Percentiles rank a stretch among this genome's conserved stretches.
Conservation (phyloP, 2,797 vertebrate genomes). For the Erpetoichthys calabaricus region DNA sequence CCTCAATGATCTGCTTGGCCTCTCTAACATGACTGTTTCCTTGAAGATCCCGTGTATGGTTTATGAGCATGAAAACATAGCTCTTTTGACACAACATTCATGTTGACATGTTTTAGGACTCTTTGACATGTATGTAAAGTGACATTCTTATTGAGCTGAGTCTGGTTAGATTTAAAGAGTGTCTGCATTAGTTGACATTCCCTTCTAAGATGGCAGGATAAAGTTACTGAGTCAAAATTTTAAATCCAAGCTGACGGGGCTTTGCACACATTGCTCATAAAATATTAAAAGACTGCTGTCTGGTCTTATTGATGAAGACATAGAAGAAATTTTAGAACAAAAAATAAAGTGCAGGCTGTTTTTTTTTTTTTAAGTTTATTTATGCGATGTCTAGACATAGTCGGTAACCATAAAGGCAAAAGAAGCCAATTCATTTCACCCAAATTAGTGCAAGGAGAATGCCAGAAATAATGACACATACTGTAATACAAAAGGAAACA, state of each 20-base stretch:
- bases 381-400: no score
- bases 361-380: no score
- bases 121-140: neutral
- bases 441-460: no score
- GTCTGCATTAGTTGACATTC: conserved; percentile 10
- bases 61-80: neutral
- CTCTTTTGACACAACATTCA: neutral
- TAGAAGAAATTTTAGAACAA: conserved; percentile 7
- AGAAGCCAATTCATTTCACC: no score
- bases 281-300: neutral
- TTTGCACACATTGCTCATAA: neutral
- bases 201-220: conserved; percentile 8
- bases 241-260: conserved; percentile 4
- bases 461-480: no score
- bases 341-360: no score
- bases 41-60: no score
- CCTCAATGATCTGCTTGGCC: no score
- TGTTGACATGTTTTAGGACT: neutral
- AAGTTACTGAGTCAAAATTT: conserved; percentile 8
- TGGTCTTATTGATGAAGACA: conserved; percentile 9
- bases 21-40: no score
- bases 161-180: conserved; percentile 8
- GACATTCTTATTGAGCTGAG: conserved; percentile 10
- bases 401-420: no score
- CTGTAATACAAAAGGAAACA: no score